Conservation (phyloP, 2,113 vertebrate genomes). For the Delphinapterus leucas region DNA sequence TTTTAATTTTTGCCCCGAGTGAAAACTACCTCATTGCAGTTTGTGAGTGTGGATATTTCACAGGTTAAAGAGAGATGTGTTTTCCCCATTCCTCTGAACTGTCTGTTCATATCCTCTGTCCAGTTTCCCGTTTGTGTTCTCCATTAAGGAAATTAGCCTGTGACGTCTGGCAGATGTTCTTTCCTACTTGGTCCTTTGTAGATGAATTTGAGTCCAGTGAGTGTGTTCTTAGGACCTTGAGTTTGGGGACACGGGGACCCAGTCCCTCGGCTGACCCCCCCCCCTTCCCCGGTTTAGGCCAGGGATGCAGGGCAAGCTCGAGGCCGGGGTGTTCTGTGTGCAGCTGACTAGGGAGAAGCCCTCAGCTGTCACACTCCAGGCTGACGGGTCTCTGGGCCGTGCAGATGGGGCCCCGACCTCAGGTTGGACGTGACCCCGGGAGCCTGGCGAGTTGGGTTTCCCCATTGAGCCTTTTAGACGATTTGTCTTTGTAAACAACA, state of each 20-base stretch:
- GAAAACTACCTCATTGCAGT: neutral
- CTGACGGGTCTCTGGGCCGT: neutral
- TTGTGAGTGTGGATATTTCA: neutral
- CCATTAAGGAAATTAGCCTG: neutral
- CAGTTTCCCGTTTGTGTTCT: neutral
- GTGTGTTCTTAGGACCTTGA: neutral
- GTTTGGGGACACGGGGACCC: neutral
- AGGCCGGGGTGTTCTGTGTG: neutral
- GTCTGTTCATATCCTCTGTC: neutral
- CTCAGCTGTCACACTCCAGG: neutral
- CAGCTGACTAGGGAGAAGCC: neutral
- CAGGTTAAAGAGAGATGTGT: neutral
- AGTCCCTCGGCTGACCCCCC: neutral
- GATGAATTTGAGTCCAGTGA: neutral
- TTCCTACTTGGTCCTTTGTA: neutral
- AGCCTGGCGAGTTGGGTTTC: neutral
- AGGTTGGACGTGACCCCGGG: neutral
- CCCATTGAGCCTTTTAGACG: neutral
- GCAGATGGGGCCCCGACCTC: no score
- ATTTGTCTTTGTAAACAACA: neutral
- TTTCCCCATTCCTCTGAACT: neutral
- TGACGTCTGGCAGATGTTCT: neutral
- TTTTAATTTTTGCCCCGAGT: neutral
- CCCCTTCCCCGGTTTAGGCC: rapidly evolving
- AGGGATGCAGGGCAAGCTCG: rapidly evolving